Evolutionary conservation across 2,797 vertebrate species (phyloP).

Genomic region (Falco rusticolus): DNA sequence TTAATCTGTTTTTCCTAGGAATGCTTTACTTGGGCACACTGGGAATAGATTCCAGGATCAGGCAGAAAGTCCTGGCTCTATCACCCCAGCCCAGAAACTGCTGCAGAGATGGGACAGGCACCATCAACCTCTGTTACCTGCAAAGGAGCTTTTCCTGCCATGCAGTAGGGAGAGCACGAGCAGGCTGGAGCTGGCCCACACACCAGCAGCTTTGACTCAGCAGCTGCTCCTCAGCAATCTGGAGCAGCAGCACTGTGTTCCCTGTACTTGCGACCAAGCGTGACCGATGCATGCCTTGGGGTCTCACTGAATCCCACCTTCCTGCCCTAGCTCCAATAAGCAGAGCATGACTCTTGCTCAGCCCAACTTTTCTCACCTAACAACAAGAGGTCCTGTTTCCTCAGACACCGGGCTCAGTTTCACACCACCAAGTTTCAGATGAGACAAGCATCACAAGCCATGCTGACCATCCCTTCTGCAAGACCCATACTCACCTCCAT

Average conservation of each 20-base stretch:
- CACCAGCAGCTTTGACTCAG: not conserved
- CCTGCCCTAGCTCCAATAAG: not conserved
- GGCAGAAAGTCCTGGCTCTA: not conserved
- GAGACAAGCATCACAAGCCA: not conserved
- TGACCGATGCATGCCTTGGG: accelerated
- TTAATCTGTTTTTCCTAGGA: not conserved
- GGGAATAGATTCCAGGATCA: not conserved
- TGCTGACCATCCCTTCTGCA: not conserved
- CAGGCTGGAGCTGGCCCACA: accelerated
- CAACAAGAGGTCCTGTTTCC: not conserved
- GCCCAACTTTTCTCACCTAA: not conserved
- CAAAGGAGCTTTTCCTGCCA: not conserved
- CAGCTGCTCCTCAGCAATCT: not conserved
- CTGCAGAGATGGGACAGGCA: not conserved
- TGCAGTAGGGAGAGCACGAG: not conserved
- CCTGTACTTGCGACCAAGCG: accelerated
- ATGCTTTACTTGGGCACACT: not conserved
- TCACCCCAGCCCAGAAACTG: not conserved
- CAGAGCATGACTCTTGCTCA: not conserved
- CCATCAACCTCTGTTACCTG: not conserved
- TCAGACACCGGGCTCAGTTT: not conserved
- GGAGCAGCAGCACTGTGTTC: not conserved
- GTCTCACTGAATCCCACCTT: not conserved
- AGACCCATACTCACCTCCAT: not conserved
- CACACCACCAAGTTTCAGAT: not conserved